Conservation (phyloP, 2,113 vertebrate species). For the Macrotus californicus region DNA sequence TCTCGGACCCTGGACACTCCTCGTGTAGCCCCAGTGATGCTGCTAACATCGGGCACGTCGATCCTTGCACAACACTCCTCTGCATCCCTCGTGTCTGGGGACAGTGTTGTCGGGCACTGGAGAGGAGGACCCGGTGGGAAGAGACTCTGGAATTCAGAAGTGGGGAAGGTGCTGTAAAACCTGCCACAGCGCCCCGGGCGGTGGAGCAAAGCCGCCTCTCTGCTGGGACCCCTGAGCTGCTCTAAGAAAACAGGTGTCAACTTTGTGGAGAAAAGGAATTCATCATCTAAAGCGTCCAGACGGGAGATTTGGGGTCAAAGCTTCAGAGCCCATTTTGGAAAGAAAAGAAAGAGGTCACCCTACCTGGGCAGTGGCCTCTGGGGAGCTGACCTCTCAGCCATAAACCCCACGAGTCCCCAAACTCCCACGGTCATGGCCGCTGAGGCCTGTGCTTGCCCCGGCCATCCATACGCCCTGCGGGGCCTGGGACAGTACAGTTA, state of each 20-base stretch:
- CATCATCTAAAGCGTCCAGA: neutral
- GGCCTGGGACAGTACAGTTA: neutral
- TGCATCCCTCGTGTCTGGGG: neutral
- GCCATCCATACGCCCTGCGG: rapidly evolving
- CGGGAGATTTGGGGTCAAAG: neutral
- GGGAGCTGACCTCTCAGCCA: neutral
- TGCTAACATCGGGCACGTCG: neutral
- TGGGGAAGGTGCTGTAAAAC: neutral
- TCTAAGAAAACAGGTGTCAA: neutral
- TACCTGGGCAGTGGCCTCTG: neutral
- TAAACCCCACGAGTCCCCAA: neutral
- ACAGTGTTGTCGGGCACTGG: no score
- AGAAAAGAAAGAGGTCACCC: neutral
- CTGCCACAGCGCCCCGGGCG: neutral
- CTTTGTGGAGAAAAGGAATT: neutral
- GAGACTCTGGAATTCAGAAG: neutral
- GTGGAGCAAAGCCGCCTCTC: neutral
- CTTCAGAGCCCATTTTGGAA: neutral
- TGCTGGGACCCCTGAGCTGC: neutral
- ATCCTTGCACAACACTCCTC: neutral
- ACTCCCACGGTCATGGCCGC: neutral
- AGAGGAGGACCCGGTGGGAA: neutral
- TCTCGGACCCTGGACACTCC: neutral
- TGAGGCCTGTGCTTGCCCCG: neutral
- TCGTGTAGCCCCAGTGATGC: neutral